Evolutionary conservation across 2,888 invertebrate species (phyloP), one percentile per base, ranked within the genome.

Genomic region (Odontocolon sp.): DNA sequence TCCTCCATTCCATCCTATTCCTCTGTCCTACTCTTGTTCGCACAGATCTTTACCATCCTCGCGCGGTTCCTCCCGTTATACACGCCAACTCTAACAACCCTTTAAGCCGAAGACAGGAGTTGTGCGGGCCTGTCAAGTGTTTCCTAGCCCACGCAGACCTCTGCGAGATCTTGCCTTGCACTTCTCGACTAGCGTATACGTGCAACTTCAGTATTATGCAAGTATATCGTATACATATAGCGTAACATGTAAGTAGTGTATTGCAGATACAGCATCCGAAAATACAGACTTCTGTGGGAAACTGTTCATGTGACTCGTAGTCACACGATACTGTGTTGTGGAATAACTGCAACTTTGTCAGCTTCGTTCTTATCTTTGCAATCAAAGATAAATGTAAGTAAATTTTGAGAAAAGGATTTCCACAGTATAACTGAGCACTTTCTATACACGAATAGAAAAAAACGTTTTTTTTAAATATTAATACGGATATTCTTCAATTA

Each of bases 11-110:
- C 47, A 45, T 63, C 45, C 21, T 6, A 21, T 18, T 45, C 56
- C 36, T 5, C 38, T 8, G 33, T 36, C 33, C 8, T 54, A 31
- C 31, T 9, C 31, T 9, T 11, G 40, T 40, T 21, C 38, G 26
- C 69, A 42, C n/a, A 47, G 66, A 66, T 52, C 79, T 52, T 69
- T 77, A 78, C 73, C n/a, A 21, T 36, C 38, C 66, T 54, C 16
- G 54, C 66, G 66, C 8, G 67, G 42, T 70, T 61, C 71, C 40
- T 31, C 6, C 36, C 63, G 50, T 69, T 56, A 77, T 78, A 81
- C 82, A 83, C 78, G 82, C 83, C 83, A 83, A 84, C 84, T 83
- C 80, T 87, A 88, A 88, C 86, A 87, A 85, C 83, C 83, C 84
- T 84, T 85, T 83, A 84, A 87, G 82, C 80, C 84, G 79, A 80